Percentiles rank a stretch among this genome's conserved stretches.
phyloP scores from a whole-genome alignment of 1,140 invertebrate species.

The Nixonia krombeini region DNA sequence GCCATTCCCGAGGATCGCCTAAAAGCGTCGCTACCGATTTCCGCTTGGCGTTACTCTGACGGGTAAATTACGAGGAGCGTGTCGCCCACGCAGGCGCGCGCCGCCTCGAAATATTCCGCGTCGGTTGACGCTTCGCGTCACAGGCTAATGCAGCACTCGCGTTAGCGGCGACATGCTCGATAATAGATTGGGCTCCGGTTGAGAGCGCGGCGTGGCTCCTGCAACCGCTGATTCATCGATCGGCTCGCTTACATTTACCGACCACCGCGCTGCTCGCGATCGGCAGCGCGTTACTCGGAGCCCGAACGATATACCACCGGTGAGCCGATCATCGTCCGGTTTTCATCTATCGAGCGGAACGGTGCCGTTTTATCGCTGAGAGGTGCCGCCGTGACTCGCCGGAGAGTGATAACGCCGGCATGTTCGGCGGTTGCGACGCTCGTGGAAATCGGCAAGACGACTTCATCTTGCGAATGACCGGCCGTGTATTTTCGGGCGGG shows the following conservation, averaged over 20 bases:
- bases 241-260: too few relatives aligned
- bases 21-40: slow-evolving; percentile 10
- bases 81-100: neutral
- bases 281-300: too few relatives aligned
- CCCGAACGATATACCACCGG: neutral
- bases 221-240: slow-evolving; percentile 4
- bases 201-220: slow-evolving; percentile 1
- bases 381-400: too few relatives aligned
- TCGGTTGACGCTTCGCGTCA: slow-evolving; percentile 3
- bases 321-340: neutral
- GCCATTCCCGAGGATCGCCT: neutral
- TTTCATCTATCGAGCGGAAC: too few relatives aligned
- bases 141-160: slow-evolving; percentile 6
- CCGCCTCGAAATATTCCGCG: slow-evolving; percentile 1
- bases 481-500: too few relatives aligned
- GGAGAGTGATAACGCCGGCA: too few relatives aligned
- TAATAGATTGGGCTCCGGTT: slow-evolving; percentile 9
- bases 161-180: slow-evolving; percentile 10
- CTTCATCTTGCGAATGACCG: too few relatives aligned
- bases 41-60: slow-evolving; percentile 9
- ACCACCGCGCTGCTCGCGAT: too few relatives aligned
- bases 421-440: too few relatives aligned
- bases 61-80: slow-evolving; percentile 1
- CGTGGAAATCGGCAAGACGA: too few relatives aligned
- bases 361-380: too few relatives aligned